A percentile compares a stretch with the other conserved stretches of the same genome.
These are phyloP conservation scores for Dynastes hyllus DNA, from an alignment of 2,888 invertebrate genomes.

Conservation along the genomic window DNA sequence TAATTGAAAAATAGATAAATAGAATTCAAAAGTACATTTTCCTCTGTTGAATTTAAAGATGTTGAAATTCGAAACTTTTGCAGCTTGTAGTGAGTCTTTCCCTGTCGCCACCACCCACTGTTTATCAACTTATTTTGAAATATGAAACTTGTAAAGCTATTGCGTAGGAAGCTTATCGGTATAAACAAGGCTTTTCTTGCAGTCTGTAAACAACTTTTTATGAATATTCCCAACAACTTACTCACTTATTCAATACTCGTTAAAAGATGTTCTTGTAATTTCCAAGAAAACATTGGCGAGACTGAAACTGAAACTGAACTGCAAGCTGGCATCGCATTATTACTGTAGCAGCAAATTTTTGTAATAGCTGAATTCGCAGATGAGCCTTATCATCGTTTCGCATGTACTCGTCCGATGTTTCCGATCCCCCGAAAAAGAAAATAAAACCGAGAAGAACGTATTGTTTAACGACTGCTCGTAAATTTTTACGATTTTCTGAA, in stretches of 20 bases:
- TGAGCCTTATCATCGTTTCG: slow-evolving; percentile 2
- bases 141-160: not conserved
- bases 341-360: slow-evolving; percentile 17
- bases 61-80: too few species aligned
- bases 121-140: not conserved
- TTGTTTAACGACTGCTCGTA: slow-evolving; percentile 42
- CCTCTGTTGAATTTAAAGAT: too few species aligned
- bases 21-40: too few species aligned
- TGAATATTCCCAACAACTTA: not conserved
- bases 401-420: not conserved
- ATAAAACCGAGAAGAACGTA: slow-evolving; percentile 38
- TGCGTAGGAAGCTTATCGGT: not conserved
- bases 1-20: too few species aligned
- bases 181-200: not conserved
- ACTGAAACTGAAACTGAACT: not conserved
- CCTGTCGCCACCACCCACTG: too few species aligned
- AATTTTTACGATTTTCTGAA: slow-evolving; percentile 42
- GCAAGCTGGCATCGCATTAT: not conserved
- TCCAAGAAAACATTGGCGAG: too few species aligned
- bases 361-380: not conserved
- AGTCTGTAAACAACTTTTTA: not conserved
- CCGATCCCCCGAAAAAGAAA: slow-evolving; percentile 3
- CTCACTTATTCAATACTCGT: not conserved
- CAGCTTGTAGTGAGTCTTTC: too few species aligned
- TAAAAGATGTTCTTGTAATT: not conserved